Conservation (phyloP, 1,140 invertebrate genomes). For the Magallana angulata region DNA sequence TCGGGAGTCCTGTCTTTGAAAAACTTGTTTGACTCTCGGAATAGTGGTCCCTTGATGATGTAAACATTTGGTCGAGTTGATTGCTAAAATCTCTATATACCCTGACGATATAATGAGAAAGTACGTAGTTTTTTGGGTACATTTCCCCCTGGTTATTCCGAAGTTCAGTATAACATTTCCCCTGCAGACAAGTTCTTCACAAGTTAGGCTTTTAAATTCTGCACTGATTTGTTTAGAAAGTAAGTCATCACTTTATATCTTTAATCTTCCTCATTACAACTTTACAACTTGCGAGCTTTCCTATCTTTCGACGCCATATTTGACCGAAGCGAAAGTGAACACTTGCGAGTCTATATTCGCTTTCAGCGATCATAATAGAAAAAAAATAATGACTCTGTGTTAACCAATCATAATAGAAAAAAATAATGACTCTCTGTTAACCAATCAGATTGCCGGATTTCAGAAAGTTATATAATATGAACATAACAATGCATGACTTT, state of each 20-base stretch:
- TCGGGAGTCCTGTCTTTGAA: no score
- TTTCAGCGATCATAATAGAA: not conserved
- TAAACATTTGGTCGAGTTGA: not conserved
- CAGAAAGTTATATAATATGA: not conserved
- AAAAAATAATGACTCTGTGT: no score
- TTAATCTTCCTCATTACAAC: not conserved
- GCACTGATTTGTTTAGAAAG: not conserved
- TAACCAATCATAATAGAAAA: no score
- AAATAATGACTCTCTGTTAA: no score
- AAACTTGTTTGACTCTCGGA: conserved; percentile 23
- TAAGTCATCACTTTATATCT: not conserved
- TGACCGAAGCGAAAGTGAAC: not conserved
- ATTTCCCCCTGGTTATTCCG: conserved; percentile 38
- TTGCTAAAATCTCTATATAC: conserved; percentile 41
- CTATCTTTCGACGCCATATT: not conserved
- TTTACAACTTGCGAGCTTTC: not conserved
- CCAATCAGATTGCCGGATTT: no score
- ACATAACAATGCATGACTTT: no score
- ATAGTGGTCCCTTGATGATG: conserved; percentile 20
- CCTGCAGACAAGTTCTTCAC: not conserved
- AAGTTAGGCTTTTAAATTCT: not conserved
- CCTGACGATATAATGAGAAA: conserved; percentile 28
- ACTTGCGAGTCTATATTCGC: not conserved
- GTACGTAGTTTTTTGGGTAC: conserved; percentile 41
- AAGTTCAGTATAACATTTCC: conserved; percentile 34